Evolutionary conservation across 1,140 invertebrate species (phyloP).

Genomic region (Heliconius melpomene): DNA sequence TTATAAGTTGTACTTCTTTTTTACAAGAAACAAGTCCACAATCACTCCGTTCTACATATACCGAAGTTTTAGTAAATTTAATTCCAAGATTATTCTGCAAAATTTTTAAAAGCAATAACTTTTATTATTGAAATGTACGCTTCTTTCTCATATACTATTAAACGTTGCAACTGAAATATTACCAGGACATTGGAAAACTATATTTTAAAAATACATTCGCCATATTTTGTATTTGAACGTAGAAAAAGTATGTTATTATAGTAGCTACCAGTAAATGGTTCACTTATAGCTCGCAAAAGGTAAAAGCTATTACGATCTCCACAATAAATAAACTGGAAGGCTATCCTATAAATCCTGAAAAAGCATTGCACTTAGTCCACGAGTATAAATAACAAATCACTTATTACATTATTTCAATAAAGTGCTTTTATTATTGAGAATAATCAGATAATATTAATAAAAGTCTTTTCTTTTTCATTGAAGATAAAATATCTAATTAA

Average conservation of each 20-base stretch:
- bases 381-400: conserved; percentile 19
- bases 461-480: neutral
- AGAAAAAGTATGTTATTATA: neutral
- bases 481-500: too few species aligned
- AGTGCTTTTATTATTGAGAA: conserved; percentile 12
- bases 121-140: too few species aligned
- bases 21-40: too few species aligned
- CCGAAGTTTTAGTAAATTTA: too few species aligned
- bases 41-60: too few species aligned
- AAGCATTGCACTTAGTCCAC: conserved; percentile 29
- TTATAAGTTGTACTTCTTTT: too few species aligned
- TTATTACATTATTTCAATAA: conserved; percentile 31
- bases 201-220: too few species aligned
- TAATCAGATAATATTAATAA: neutral
- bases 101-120: too few species aligned
- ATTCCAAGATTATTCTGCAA: too few species aligned
- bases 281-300: conserved; percentile 1
- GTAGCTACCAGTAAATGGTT: neutral
- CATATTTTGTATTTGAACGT: neutral
- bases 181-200: too few species aligned
- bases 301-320: conserved; percentile 13
- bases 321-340: conserved; percentile 20
- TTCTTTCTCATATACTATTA: too few species aligned
- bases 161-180: too few species aligned
- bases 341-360: conserved; percentile 28